Evolutionary conservation across 2,113 vertebrate genomes (phyloP).

Genomic region (Leptodactylus fuscus): DNA sequence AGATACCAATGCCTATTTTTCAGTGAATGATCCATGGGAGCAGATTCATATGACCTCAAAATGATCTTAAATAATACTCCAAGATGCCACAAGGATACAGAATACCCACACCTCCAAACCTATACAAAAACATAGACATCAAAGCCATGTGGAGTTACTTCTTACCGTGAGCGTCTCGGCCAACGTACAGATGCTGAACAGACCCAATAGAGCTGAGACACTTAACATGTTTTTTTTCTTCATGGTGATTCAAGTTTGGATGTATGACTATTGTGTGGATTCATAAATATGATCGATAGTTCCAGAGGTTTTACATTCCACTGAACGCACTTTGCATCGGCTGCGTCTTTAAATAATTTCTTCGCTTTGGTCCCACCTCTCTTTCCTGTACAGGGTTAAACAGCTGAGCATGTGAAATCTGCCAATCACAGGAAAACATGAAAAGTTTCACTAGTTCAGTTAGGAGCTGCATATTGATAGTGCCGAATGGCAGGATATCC

Average conservation of each 20-base stretch:
- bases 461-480: background rate
- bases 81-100: background rate
- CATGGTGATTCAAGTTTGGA: background rate
- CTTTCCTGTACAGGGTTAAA: slow-evolving; percentile 53
- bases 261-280: background rate
- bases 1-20: no score
- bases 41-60: no score
- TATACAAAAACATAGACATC: background rate
- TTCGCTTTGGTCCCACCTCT: slow-evolving; percentile 41
- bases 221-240: slow-evolving; percentile 11
- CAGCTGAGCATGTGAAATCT: slow-evolving; percentile 36
- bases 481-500: slow-evolving; percentile 53
- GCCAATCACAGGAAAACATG: slow-evolving; percentile 46
- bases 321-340: background rate
- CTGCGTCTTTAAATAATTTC: slow-evolving; percentile 21
- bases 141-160: background rate
- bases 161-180: slow-evolving; percentile 2
- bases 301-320: slow-evolving; percentile 10
- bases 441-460: slow-evolving; percentile 12
- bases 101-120: background rate
- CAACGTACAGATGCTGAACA: background rate
- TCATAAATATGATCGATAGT: background rate
- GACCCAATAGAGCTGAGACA: background rate
- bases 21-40: no score
- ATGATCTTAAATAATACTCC: no score